Base-by-base conservation (phyloP, 2,113 vertebrate genomes). In the Stictonetta naevosa region DNA sequence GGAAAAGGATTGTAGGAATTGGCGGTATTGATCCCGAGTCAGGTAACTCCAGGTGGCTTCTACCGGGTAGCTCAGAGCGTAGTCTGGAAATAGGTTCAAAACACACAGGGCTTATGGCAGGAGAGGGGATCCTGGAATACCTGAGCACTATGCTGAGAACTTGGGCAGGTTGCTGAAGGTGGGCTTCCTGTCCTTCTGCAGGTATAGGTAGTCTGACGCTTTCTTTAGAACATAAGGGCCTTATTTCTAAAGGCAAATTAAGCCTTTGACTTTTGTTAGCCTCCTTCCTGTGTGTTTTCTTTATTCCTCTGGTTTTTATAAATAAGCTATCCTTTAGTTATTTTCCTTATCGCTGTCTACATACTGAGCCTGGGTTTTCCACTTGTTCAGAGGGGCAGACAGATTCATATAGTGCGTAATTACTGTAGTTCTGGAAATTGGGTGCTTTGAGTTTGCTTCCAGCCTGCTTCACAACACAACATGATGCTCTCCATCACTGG, bases 321-420 rank as follows among this genome's bases (percentile, higher is more conserved):
- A 77, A 21, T 55, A 36, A 0, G 1, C 23, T 46, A 15, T 1
- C 56, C 83, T 94, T 79, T 66, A 86, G 64, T 91, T 81, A 28
- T 77, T 91, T 90, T 93, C 76, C 64, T 93, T 88, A 63, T 22
- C 3, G 3, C 42, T 96, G 64, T 50, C 60, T 93, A 80, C 76
- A 77, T 88, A 82, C 88, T 95, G 88, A 90, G 59, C 56, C 83
- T 95, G 59, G n/a, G 40, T n/a, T 90, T 97, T 86, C 55, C 29
- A 36, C 20, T 76, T 68, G 92, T 14, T 94, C 63, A 71, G 86
- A 83, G 25, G n/a, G 90, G 55, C 72, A 90, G 72, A 36, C 68
- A 2, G 77, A 71, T 94, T 93, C 82, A 53, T 40, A 71, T 69
- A 91, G 33, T 59, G 56, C 66, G 78, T 96, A 92, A 91, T 89